Percentiles rank a stretch among this genome's conserved stretches.
phyloP scores from a whole-genome alignment of 2,888 invertebrate species.

The Linyphia triangularis region DNA sequence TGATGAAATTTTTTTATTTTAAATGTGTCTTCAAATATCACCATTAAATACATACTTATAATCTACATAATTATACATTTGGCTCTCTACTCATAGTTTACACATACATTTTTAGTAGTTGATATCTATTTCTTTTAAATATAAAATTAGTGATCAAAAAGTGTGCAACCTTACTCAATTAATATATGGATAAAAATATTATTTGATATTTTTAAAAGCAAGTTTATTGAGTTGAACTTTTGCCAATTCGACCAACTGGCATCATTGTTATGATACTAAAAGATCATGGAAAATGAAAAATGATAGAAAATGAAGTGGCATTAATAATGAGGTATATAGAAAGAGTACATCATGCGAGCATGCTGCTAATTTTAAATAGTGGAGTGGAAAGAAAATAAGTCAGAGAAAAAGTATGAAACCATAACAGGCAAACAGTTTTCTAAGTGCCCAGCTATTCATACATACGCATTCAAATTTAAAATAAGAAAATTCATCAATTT shows the following conservation, averaged over 20 bases:
- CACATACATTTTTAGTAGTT: no score
- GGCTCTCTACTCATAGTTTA: no score
- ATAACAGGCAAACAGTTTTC: constrained; percentile 62
- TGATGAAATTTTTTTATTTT: no score
- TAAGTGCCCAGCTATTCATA: constrained; percentile 71
- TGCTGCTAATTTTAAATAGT: constrained; percentile 50
- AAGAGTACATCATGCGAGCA: constrained; percentile 55
- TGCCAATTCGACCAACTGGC: constrained; percentile 34
- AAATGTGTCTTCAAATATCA: no score
- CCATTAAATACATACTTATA: no score
- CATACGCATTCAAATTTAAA: constrained; percentile 65
- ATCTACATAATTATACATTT: no score
- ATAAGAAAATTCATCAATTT: background rate
- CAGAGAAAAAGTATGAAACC: constrained; percentile 50
- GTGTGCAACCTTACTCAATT: no score
- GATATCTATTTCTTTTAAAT: no score
- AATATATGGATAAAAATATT: no score
- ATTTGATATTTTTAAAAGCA: background rate
- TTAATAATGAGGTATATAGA: constrained; percentile 20
- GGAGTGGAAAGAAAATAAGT: constrained; percentile 57
- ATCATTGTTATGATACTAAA: constrained; percentile 23
- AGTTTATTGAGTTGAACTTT: background rate
- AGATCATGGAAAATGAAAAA: constrained; percentile 26
- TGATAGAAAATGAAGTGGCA: constrained; percentile 9
- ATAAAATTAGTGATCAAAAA: no score